These are phyloP conservation scores for Morpho helenor DNA, from an alignment of 2,888 invertebrate species.

Conservation along the genomic window DNA sequence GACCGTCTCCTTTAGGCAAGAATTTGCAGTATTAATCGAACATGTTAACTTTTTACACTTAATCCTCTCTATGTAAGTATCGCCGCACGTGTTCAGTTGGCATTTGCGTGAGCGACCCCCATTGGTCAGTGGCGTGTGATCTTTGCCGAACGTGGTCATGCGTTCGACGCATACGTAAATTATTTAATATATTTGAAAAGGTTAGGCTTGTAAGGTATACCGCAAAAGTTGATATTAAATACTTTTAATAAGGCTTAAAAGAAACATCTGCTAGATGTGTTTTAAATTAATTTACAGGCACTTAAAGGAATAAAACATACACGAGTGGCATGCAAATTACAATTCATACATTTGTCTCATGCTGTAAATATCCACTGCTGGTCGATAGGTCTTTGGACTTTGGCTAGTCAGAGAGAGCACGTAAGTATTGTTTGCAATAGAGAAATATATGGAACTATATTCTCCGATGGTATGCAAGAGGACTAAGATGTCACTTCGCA, in stretches of 20 bases:
- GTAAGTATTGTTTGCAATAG: too few relatives aligned
- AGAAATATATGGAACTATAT: too few relatives aligned
- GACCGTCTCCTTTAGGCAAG: too few relatives aligned
- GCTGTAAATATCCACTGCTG: too few relatives aligned
- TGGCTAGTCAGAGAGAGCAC: too few relatives aligned
- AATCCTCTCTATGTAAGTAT: conserved; percentile 40
- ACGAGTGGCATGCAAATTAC: too few relatives aligned
- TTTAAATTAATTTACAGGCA: conserved; percentile 7
- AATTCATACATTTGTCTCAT: too few relatives aligned
- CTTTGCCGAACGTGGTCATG: conserved; percentile 37
- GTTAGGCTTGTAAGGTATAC: conserved; percentile 22
- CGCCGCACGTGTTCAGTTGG: conserved; percentile 55
- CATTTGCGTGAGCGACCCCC: conserved; percentile 68
- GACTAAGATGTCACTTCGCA: too few relatives aligned
- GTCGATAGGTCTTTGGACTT: too few relatives aligned
- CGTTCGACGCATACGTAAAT: conserved; percentile 28
- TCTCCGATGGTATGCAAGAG: too few relatives aligned
- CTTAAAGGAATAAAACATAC: background rate
- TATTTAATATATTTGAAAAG: conserved; percentile 32
- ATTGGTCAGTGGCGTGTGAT: conserved; percentile 58
- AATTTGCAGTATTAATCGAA: too few relatives aligned
- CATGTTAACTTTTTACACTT: background rate
- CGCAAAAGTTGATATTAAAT: conserved; percentile 10
- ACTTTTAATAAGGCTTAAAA: conserved; percentile 5
- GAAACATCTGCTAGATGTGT: conserved; percentile 15